Conservation (phyloP, 1,140 invertebrate genomes). For the Ostrea edulis region DNA sequence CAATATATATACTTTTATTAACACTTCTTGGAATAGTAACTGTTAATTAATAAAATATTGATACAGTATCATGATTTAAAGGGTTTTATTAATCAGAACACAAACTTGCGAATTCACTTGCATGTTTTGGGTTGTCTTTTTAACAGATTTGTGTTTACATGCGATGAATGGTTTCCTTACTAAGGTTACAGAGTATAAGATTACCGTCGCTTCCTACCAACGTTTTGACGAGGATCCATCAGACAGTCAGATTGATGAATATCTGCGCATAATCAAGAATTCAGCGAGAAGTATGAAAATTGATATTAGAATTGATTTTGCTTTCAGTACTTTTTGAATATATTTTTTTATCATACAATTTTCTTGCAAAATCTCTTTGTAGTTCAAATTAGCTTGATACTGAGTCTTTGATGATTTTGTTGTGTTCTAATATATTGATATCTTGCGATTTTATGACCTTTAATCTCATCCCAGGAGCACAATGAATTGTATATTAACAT, state of each 20-base stretch:
- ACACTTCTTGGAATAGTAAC: no score
- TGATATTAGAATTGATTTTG: not conserved
- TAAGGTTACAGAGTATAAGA: not conserved
- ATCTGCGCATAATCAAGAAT: not conserved
- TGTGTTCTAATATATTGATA: not conserved
- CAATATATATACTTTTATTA: no score
- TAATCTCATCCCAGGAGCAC: not conserved
- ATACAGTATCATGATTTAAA: not conserved
- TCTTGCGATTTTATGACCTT: not conserved
- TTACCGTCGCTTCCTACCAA: not conserved
- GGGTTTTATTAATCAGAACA: not conserved
- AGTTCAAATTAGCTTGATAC: not conserved
- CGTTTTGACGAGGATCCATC: not conserved
- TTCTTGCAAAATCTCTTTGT: not conserved
- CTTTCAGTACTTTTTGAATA: no score
- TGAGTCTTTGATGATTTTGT: not conserved
- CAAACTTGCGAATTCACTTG: not conserved
- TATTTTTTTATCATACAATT: no score
- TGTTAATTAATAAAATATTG: no score
- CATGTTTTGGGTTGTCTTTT: not conserved
- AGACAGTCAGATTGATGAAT: not conserved
- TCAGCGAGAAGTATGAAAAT: not conserved
- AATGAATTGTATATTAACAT: not conserved
- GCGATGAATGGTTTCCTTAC: slow-evolving; percentile 1
- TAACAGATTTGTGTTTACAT: not conserved